Evolutionary conservation across 2,113 vertebrate genomes (phyloP).

Genomic region (Dipodomys stephensi): DNA sequence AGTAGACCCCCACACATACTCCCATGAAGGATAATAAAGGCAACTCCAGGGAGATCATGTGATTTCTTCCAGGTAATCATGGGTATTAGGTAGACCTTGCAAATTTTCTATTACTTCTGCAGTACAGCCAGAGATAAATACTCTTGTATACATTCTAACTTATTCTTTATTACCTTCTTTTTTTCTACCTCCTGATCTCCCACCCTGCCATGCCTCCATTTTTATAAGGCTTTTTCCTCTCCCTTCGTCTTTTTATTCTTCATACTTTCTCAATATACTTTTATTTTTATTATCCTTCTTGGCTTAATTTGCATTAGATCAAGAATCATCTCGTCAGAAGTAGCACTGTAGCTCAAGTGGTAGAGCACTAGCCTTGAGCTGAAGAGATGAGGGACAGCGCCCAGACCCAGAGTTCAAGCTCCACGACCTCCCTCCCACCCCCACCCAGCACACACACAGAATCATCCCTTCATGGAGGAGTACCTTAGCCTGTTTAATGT

Average conservation of each 20-base stretch:
- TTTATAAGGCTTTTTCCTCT: not conserved
- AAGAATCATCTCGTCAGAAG: not conserved
- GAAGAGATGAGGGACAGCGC: too few relatives aligned
- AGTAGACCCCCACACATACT: not conserved
- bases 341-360: too few relatives aligned
- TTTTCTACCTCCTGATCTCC: not conserved
- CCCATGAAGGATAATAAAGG: not conserved
- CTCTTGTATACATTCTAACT: not conserved
- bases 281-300: not conserved
- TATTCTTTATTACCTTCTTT: not conserved
- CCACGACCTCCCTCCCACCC: too few relatives aligned
- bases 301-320: not conserved
- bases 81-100: not conserved
- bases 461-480: not conserved
- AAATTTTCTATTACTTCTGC: not conserved
- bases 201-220: not conserved
- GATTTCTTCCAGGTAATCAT: not conserved
- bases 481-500: not conserved
- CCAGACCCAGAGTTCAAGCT: too few relatives aligned
- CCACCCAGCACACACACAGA: not conserved
- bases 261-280: not conserved
- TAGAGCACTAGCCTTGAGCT: not conserved
- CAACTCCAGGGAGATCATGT: not conserved
- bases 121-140: not conserved
- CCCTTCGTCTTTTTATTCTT: not conserved